Percentiles rank a stretch among this genome's conserved stretches.
Evolutionary conservation across 2,113 vertebrate genomes (phyloP).

Genomic region (Bubo scandiacus): DNA sequence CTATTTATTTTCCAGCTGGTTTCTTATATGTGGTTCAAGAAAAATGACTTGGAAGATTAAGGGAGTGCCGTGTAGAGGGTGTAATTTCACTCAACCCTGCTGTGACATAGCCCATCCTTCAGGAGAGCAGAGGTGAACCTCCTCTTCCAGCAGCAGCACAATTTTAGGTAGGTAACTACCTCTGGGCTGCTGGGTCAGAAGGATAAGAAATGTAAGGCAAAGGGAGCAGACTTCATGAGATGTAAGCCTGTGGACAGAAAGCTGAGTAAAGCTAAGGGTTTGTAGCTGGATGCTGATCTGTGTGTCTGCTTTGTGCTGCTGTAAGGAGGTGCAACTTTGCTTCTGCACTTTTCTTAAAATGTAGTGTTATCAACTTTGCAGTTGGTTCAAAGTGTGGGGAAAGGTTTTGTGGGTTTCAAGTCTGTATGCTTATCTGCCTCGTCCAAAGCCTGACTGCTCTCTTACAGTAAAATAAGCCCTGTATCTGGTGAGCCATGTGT

Average conservation of each 20-base stretch:
- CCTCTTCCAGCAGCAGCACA: not conserved
- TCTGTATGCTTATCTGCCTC: not conserved
- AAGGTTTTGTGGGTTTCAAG: not conserved
- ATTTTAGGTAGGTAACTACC: not conserved
- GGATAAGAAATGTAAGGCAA: not conserved
- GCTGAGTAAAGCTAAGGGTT: not conserved
- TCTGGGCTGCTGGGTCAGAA: not conserved
- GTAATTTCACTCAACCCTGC: not conserved
- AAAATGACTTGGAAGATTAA: not conserved
- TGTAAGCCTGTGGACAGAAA: not conserved
- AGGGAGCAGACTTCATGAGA: not conserved
- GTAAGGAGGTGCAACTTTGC: not conserved
- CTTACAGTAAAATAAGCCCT: not conserved
- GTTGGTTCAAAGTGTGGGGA: not conserved
- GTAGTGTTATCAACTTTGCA: fast-evolving
- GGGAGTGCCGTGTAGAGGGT: not conserved
- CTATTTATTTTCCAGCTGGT: not conserved
- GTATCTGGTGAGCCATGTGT: not conserved
- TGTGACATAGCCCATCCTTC: not conserved
- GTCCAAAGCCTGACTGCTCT: not conserved
- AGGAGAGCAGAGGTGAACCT: not conserved
- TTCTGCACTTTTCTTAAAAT: not conserved
- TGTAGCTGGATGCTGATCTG: not conserved
- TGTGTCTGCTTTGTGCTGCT: not conserved
- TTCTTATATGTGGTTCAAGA: not conserved